A percentile compares a stretch with the other conserved stretches of the same genome.
Conservation (phyloP, 2,797 vertebrate species). For the Sebastes aleutianus region DNA sequence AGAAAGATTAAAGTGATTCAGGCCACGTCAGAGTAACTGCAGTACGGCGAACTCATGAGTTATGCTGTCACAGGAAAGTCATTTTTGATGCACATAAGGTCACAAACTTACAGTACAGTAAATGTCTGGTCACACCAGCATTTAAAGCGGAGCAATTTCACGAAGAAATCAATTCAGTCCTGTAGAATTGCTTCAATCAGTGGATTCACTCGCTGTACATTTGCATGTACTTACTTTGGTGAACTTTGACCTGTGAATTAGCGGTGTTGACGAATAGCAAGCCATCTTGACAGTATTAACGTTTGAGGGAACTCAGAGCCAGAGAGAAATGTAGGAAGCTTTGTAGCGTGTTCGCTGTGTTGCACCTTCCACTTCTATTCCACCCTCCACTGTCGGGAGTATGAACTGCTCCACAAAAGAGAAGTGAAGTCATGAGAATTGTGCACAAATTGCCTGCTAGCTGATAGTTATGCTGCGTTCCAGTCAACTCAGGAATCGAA, state of each 20-base stretch:
- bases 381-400: fast-evolving
- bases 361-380: neutral
- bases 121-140: neutral
- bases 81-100: neutral
- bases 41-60: neutral
- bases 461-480: neutral
- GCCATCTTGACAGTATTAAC: neutral
- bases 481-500: neutral
- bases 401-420: neutral
- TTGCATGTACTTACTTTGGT: neutral
- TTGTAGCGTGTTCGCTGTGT: neutral
- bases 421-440: neutral
- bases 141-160: neutral
- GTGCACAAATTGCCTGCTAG: neutral
- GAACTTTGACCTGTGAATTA: neutral
- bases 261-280: neutral
- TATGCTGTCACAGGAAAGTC: neutral
- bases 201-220: neutral
- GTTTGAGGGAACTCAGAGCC: neutral
- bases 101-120: neutral
- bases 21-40: neutral
- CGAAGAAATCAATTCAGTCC: neutral
- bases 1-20: neutral
- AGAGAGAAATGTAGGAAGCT: neutral
- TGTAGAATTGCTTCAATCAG: neutral